phyloP scores from a whole-genome alignment of 1,140 invertebrate genomes.

The Euglossa dilemma region DNA sequence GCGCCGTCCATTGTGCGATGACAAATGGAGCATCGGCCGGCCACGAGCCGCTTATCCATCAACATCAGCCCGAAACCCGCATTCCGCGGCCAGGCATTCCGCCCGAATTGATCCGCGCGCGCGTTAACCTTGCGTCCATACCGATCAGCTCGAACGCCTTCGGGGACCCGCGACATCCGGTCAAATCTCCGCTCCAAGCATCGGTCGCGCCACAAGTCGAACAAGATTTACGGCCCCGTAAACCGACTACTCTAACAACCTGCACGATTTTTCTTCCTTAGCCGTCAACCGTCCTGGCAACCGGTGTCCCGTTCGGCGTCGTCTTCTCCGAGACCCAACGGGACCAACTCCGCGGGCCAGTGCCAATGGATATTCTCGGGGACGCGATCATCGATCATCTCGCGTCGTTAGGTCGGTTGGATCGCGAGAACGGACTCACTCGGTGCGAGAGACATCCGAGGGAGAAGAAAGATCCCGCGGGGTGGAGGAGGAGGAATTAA shows the following conservation, averaged over 20 bases:
- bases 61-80: slow-evolving; percentile 61
- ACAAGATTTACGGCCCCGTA: slow-evolving; percentile 46
- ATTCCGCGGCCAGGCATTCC: slow-evolving; percentile 35
- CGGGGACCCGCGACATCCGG: slow-evolving; percentile 17
- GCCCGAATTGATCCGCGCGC: slow-evolving; percentile 31
- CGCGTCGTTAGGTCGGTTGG: neutral
- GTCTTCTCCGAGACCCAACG: neutral
- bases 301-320: neutral
- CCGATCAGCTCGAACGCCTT: slow-evolving; percentile 35
- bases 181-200: slow-evolving; percentile 41
- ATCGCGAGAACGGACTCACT: neutral
- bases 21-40: slow-evolving; percentile 70
- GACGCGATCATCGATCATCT: slow-evolving; percentile 6
- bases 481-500: slow-evolving; percentile 28
- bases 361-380: no score
- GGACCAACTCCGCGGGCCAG: neutral
- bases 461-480: neutral
- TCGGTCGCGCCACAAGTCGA: slow-evolving; percentile 44
- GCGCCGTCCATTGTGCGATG: slow-evolving; percentile 64
- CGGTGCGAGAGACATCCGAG: no score
- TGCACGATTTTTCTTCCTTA: slow-evolving; percentile 33
- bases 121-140: slow-evolving; percentile 31
- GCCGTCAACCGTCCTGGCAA: no score
- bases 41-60: slow-evolving; percentile 66
- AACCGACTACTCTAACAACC: slow-evolving; percentile 16